Conservation (phyloP, 2,113 vertebrate genomes). For the Porphyrio hochstetteri region DNA sequence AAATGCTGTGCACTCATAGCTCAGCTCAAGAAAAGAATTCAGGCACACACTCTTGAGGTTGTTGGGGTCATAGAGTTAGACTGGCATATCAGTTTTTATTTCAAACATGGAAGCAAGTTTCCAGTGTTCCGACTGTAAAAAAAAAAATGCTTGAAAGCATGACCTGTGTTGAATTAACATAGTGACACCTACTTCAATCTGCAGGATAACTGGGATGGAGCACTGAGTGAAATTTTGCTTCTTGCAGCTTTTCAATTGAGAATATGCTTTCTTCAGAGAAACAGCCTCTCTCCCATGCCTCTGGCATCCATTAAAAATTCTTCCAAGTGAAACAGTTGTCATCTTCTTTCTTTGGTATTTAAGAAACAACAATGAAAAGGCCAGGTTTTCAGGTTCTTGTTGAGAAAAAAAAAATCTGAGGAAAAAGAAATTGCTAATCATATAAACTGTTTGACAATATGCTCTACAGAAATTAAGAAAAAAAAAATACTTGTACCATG, state of each 20-base stretch:
- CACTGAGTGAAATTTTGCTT: neutral
- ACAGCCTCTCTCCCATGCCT: neutral
- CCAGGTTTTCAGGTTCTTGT: neutral
- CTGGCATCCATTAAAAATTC: accelerated
- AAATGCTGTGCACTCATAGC: neutral
- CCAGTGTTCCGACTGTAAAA: neutral
- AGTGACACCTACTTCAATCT: neutral
- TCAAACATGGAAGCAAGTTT: constrained; percentile 14
- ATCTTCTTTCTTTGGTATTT: neutral
- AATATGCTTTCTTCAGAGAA: neutral
- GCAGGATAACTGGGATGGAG: neutral
- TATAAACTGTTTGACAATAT: neutral
- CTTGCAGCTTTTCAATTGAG: neutral
- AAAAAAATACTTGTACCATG: neutral
- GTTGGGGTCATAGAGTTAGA: neutral
- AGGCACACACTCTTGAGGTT: neutral
- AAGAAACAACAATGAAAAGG: neutral
- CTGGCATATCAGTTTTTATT: neutral
- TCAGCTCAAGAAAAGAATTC: neutral
- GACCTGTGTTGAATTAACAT: neutral
- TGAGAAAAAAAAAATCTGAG: neutral
- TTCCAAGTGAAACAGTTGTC: neutral
- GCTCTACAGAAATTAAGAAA: neutral
- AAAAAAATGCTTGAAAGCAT: neutral
- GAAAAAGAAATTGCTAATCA: neutral